Conservation (phyloP, 1,140 invertebrate genomes). For the Brachionus manjavacas region DNA sequence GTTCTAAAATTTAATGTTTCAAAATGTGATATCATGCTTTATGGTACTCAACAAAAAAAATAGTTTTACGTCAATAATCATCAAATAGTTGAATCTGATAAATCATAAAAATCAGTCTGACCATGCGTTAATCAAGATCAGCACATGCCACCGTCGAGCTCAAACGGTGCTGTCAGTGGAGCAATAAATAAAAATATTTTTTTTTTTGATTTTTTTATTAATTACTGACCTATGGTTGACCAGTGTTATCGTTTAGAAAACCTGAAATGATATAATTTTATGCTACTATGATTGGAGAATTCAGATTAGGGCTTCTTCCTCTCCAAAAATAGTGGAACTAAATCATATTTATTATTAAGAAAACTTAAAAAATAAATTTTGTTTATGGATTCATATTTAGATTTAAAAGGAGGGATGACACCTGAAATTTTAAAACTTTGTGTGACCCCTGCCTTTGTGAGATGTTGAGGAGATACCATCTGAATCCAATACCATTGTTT, state of each 20-base stretch:
- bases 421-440: not conserved
- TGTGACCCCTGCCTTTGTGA: not conserved
- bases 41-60: too few relatives aligned
- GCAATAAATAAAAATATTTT: not conserved
- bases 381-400: not conserved
- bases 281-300: not conserved
- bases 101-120: constrained; percentile 1
- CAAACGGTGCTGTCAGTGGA: not conserved
- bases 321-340: not conserved
- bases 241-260: not conserved
- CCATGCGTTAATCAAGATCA: not conserved
- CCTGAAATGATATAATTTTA: not conserved
- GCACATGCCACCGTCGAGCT: not conserved
- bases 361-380: not conserved
- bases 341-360: not conserved
- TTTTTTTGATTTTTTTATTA: not conserved
- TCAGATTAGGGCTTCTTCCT: not conserved
- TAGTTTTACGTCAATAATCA: too few relatives aligned
- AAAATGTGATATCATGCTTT: too few relatives aligned
- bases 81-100: too few relatives aligned
- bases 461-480: not conserved
- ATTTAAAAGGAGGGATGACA: not conserved
- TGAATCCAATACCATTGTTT: not conserved
- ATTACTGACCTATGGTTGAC: not conserved
- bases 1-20: too few relatives aligned